Evolutionary conservation across 2,113 vertebrate genomes (phyloP), one percentile per base, ranked within the genome.

Genomic region (Xiphophorus couchianus): DNA sequence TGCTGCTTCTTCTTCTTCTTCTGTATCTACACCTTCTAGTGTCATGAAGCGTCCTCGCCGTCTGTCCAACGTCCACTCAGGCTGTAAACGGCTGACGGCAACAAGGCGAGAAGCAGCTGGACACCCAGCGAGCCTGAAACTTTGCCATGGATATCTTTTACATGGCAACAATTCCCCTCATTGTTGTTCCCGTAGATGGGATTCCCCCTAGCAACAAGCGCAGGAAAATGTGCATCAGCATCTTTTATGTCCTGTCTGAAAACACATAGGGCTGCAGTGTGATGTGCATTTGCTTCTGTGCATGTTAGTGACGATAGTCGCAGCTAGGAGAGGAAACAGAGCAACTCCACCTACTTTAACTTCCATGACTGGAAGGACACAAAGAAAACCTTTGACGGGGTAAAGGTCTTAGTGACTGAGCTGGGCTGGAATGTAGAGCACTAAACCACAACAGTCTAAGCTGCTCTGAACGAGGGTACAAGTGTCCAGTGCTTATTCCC

Each of bases 351-450:
- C 79, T 62, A 74, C 81, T 81, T 74, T 66, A 79, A 77, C 83
- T 83, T 88, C 75, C 6, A 9, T 81, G 67, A 84, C 75, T 80
- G 73, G 73, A 73, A 67, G 28, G 77, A 85, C 81, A 94, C 92
- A 93, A 93, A 92, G 91, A 87, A 85, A 74, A 71, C 84, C 92
- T 90, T 93, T 94, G 87, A 92, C 62, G 78, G 58, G 62, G 82
- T 91, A 83, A 91, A 84, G 90, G 87, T 66, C 66, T 82, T 60
- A 48, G 85, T 80, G 88, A 83, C 87, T 77, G 84, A 92, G 80
- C 77, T 48, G 19, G 75, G 77, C 77, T 90, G 88, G 89, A 92
- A 93, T 93, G 85, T 83, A 74, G 80, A 87, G 86, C 90, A 70
- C 75, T 83, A 79, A 88, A 88, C 81, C 71, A 77, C 73, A 83